These are phyloP conservation scores for Lasius platythorax DNA, from an alignment of 2,888 invertebrate species.

Conservation along the genomic window DNA sequence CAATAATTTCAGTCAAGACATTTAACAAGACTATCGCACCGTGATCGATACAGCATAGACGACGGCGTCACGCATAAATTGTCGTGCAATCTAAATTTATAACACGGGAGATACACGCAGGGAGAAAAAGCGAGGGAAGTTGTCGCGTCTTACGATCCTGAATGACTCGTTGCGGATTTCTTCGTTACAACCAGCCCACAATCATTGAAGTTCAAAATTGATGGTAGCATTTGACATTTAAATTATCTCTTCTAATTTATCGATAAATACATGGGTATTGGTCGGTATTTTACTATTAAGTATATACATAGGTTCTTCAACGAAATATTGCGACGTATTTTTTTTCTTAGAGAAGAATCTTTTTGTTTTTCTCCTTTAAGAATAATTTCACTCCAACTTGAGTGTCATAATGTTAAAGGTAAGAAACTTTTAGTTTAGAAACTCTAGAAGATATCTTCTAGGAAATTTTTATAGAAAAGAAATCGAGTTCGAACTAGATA, in stretches of 20 bases:
- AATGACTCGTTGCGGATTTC: conserved; percentile 32
- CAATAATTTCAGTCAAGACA: conserved; percentile 59
- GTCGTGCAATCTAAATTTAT: conserved; percentile 72
- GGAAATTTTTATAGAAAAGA: neutral
- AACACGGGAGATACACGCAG: conserved; percentile 26
- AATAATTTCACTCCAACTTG: neutral
- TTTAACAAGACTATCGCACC: conserved; percentile 54
- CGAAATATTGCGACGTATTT: neutral
- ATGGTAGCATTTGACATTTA: neutral
- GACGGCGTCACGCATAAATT: conserved; percentile 66
- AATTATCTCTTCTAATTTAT: neutral
- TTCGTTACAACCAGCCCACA: neutral
- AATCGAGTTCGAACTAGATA: neutral
- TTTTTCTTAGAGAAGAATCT: neutral
- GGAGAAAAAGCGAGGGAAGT: conserved; percentile 10
- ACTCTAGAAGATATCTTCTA: neutral
- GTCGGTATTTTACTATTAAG: neutral
- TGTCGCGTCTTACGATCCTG: conserved; percentile 49
- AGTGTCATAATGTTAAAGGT: neutral
- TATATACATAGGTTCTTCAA: neutral
- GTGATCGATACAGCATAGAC: conserved; percentile 65
- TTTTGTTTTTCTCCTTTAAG: neutral
- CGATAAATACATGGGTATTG: neutral
- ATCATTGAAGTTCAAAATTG: conserved; percentile 21
- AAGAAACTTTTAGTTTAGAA: neutral